phyloP scores from a whole-genome alignment of 1,140 invertebrate species.

The Theocolax elegans region DNA sequence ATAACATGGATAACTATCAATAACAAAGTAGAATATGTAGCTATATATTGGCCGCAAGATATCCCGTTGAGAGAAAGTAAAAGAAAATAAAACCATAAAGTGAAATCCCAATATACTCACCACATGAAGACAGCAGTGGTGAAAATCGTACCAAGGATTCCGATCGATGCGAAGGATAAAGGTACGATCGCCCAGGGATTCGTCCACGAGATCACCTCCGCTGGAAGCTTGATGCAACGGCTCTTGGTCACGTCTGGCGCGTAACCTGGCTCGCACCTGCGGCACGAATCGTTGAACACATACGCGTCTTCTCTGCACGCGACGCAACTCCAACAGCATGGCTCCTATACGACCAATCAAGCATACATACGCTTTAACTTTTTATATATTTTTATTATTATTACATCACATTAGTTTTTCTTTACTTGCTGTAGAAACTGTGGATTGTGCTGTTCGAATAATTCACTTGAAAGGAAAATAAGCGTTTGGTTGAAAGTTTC shows the following conservation, averaged over 20 bases:
- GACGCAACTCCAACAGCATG: conserved; percentile 77
- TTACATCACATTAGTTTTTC: too few species aligned
- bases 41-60: too few species aligned
- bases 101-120: conserved; percentile 51
- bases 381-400: too few species aligned
- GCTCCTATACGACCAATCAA: conserved; percentile 64
- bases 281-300: conserved; percentile 73
- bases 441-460: too few species aligned
- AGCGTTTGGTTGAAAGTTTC: too few species aligned
- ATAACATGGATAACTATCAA: too few species aligned
- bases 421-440: too few species aligned
- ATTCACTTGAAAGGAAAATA: too few species aligned
- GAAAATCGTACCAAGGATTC: conserved; percentile 74
- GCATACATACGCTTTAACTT: not conserved
- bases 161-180: conserved; percentile 69
- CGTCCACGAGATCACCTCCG: conserved; percentile 67
- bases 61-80: too few species aligned
- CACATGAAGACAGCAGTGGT: conserved; percentile 74
- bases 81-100: too few species aligned
- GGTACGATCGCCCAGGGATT: conserved; percentile 75
- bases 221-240: conserved; percentile 68
- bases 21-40: too few species aligned
- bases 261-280: conserved; percentile 69
- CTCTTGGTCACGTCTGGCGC: conserved; percentile 69
- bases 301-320: conserved; percentile 71